phyloP scores from a whole-genome alignment of 2,888 invertebrate species.

The Minunthozetes semirufus region DNA sequence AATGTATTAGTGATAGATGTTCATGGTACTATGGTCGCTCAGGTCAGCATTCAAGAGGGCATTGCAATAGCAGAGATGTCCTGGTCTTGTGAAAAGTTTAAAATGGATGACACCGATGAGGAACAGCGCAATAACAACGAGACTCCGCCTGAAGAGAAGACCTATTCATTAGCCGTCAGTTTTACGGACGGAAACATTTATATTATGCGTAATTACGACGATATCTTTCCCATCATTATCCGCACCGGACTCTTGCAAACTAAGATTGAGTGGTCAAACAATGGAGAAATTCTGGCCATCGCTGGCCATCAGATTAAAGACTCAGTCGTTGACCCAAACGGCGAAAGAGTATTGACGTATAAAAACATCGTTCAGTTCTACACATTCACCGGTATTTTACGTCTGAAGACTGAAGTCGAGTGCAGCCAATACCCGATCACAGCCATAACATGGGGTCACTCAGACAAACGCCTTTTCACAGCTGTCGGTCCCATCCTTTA shows the following conservation, averaged over 20 bases:
- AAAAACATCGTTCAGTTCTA: constrained; percentile 67
- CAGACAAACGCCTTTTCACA: constrained; percentile 87
- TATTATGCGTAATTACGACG: constrained; percentile 82
- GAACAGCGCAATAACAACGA: constrained; percentile 35
- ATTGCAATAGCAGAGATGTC: constrained; percentile 85
- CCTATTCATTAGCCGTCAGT: constrained; percentile 71
- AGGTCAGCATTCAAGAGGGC: constrained; percentile 70
- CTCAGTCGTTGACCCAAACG: neutral
- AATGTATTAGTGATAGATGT: constrained; percentile 86
- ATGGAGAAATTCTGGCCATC: constrained; percentile 80
- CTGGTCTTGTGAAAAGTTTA: constrained; percentile 96
- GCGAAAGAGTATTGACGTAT: constrained; percentile 26
- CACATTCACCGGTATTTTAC: constrained; percentile 70
- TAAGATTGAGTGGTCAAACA: constrained; percentile 93
- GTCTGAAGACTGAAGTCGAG: constrained; percentile 51
- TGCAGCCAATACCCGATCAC: constrained; percentile 67
- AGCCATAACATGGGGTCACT: constrained; percentile 96
- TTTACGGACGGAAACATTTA: constrained; percentile 84
- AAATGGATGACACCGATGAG: constrained; percentile 72
- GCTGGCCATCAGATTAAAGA: constrained; percentile 57
- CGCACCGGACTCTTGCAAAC: constrained; percentile 59
- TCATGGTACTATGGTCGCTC: constrained; percentile 85
- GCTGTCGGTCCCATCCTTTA: constrained; percentile 79
- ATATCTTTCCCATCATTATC: constrained; percentile 79
- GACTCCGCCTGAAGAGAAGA: neutral